Evolutionary conservation across 2,888 invertebrate genomes (phyloP).

Genomic region (Nomada fucata): DNA sequence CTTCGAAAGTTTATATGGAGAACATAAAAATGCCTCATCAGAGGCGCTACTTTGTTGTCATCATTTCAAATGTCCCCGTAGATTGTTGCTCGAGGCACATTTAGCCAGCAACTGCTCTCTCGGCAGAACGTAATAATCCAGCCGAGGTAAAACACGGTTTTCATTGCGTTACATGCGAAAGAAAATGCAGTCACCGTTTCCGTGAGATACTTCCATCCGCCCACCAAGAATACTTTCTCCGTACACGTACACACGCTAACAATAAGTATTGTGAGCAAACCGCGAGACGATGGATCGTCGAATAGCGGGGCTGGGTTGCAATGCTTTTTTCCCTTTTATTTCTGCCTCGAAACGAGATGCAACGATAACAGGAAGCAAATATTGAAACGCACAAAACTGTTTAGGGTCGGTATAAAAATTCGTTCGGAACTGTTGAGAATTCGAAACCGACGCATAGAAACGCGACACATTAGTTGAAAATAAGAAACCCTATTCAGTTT

Average conservation of each 20-base stretch:
- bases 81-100: constrained; percentile 11
- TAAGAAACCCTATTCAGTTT: not conserved
- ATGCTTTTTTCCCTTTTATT: not conserved
- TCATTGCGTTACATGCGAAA: constrained; percentile 12
- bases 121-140: constrained; percentile 46
- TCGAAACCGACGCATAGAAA: not conserved
- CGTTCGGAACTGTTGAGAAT: not conserved
- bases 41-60: not conserved
- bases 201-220: not conserved
- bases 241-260: not conserved
- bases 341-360: not conserved
- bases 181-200: constrained; percentile 24
- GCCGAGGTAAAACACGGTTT: constrained; percentile 9
- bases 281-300: constrained; percentile 35
- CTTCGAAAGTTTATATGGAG: not conserved
- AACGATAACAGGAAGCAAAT: not conserved
- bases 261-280: constrained; percentile 13
- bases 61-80: constrained; percentile 8
- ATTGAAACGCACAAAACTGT: not conserved
- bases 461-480: not conserved
- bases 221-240: constrained; percentile 12
- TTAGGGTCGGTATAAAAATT: not conserved
- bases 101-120: constrained; percentile 10
- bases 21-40: constrained; percentile 14
- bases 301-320: not conserved